Conservation (phyloP, 2,113 vertebrate species). For the Notiomystis cincta region DNA sequence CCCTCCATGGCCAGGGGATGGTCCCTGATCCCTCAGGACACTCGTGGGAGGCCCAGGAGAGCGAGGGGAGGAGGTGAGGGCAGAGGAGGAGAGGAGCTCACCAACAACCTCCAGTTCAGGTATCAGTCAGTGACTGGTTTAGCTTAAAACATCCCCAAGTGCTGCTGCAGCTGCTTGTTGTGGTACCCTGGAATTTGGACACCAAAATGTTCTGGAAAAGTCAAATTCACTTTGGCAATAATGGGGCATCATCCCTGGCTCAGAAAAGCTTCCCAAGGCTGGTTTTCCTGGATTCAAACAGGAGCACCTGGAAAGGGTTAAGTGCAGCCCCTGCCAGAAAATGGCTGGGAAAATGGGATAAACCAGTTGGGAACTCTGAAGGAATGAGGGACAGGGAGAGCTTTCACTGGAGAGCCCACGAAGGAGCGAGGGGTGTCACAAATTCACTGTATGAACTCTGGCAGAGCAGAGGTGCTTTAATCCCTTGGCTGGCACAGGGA, state of each 20-base stretch:
- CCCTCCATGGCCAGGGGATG: accelerated
- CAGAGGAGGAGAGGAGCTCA: not conserved
- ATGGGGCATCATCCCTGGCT: not conserved
- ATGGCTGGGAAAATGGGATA: not conserved
- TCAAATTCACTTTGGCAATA: not conserved
- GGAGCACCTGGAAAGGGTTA: accelerated
- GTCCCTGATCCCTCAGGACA: accelerated
- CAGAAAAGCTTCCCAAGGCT: not conserved
- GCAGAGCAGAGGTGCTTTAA: not conserved
- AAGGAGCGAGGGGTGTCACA: accelerated
- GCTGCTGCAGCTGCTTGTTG: not conserved
- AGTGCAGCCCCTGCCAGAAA: not conserved
- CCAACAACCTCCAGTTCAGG: not conserved
- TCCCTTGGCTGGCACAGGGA: not conserved
- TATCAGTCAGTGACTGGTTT: not conserved
- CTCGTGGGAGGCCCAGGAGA: accelerated
- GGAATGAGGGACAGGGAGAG: not conserved
- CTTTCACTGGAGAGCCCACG: not conserved
- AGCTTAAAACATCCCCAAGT: not conserved
- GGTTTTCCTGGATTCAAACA: not conserved
- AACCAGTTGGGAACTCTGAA: not conserved
- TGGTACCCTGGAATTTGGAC: too few species aligned
- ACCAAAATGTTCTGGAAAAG: not conserved
- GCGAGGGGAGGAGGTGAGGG: accelerated
- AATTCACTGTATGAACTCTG: accelerated